Base-by-base conservation (phyloP, 2,113 vertebrate species). In the Dendropsophus ebraccatus region DNA sequence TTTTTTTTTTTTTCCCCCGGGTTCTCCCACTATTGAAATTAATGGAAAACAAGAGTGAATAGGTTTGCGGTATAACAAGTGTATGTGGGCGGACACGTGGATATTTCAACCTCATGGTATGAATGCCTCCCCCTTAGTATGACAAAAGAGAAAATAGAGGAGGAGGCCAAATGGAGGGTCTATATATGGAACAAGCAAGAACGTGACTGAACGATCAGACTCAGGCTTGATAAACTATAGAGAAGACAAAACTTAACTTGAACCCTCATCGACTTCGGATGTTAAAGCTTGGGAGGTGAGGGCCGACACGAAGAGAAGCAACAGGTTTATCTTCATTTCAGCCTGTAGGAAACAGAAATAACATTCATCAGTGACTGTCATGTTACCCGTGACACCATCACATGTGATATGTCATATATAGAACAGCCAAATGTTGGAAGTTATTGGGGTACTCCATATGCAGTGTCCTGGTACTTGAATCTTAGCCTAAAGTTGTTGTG, bases 191-290 rank as follows among this genome's bases (percentile, higher is more conserved):
- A 56, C 13, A 41, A 8, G 21, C 54, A 62, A 28, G 60, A 28
- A 4, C 11, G 11, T 1, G 60, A 62, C n/a, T 28, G 12, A 17
- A 9, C 35, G 65, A 72, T 2, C 30, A 23, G 25, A n/a, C n/a
- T n/a, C n/a, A n/a, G n/a, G n/a, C n/a, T n/a, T n/a, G n/a, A n/a
- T n/a, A n/a, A n/a, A n/a, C n/a, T n/a, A n/a, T n/a, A 50, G 47
- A 52, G 47, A 47, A 76, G 74, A 76, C 74, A 17, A 50, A 52
- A 76, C 74, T 76, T 76, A 76, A 76, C 74, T 76, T 52, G 74
- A 52, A 19, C 28, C 28, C 2, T 9, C 74, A 7, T 76, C 73
- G 28, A 7, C 3, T 0, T 50, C 28, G 1, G 74, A 76, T 2
- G 74, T 32, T 52, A 76, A 76, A 76, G 45, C 74, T 76, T 76